Base-by-base conservation (phyloP, 92 coral and sea anemone genomes). In the Paragorgia papillata region DNA sequence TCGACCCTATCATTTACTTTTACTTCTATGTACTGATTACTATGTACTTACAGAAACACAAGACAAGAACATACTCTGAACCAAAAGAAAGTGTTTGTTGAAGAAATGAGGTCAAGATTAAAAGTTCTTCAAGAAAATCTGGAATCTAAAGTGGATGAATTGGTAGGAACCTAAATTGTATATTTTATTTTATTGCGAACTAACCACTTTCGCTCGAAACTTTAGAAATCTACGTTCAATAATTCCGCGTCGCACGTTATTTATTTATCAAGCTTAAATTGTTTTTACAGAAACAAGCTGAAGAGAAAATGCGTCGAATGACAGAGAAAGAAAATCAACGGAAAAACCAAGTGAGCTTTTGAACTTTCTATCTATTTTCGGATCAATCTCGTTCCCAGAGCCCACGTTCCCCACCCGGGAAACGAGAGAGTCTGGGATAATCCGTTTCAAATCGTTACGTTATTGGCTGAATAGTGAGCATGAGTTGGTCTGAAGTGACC, bases 41-140 rank as follows among this genome's bases (percentile, higher is more conserved):
- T n/a, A n/a, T n/a, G n/a, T n/a, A n/a, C n/a, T 46, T 15, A 2
- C 63, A 89, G 80, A 14, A 57, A 73, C 43, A 10, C 81, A 48
- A 84, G 98, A 79, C 75, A 77, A 0, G 98, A 94, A 33, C 92
- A 86, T 60, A 88, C 83, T 22, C 57, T 88, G 44, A 85, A 69
- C 18, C 98, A 94, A 80, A 94, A 94, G 85, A 94, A 91, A 75
- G 48, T 80, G 13, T 85, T 88, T 9, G 88, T 94, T 44, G 98
- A 94, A 9, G 98, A 91, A 73, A 79, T 88, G 94, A 86, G 90
- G 55, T 66, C 76, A 18, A 94, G 84, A 75, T 61, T 91, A 57
- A 94, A 81, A 63, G 82, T 80, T 30, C 76, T 82, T 9, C 94
- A 82, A 39, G 88, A 83, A 13, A 89, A 80, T 53, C 75, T 71